Evolutionary conservation across 2,888 invertebrate species (phyloP).

Genomic region (Dilophus febrilis): DNA sequence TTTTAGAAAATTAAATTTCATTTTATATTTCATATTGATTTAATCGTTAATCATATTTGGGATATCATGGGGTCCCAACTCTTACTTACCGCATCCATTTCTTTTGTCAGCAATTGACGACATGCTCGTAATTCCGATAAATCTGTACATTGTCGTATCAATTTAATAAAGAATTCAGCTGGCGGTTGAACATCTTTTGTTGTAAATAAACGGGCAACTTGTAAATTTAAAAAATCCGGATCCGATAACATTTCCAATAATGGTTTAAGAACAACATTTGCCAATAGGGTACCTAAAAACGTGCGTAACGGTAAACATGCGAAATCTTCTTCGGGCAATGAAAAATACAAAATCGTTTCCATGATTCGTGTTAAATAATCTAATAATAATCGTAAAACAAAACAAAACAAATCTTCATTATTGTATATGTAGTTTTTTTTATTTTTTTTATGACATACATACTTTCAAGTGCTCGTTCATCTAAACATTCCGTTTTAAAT

Average conservation of each 20-base stretch:
- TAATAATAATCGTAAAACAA: not conserved
- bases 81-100: slow-evolving; percentile 12
- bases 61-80: too few relatives aligned
- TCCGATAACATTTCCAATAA: slow-evolving; percentile 12
- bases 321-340: slow-evolving; percentile 13
- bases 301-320: slow-evolving; percentile 13
- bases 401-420: slow-evolving; percentile 1
- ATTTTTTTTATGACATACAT: slow-evolving; percentile 1
- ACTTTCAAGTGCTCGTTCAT: slow-evolving; percentile 13
- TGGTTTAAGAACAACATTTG: slow-evolving; percentile 13
- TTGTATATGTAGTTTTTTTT: not conserved
- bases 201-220: slow-evolving; percentile 11
- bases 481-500: slow-evolving; percentile 12
- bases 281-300: slow-evolving; percentile 13
- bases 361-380: slow-evolving; percentile 13
- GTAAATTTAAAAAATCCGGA: slow-evolving; percentile 15
- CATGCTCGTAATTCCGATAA: slow-evolving; percentile 13
- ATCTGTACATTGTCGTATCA: slow-evolving; percentile 13
- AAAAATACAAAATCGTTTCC: slow-evolving; percentile 14
- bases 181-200: slow-evolving; percentile 14
- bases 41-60: too few relatives aligned
- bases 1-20: not conserved
- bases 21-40: too few relatives aligned
- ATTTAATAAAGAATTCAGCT: slow-evolving; percentile 13
- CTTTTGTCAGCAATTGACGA: slow-evolving; percentile 13